phyloP scores from a whole-genome alignment of 2,797 vertebrate genomes.

The Myotis vivesi region DNA sequence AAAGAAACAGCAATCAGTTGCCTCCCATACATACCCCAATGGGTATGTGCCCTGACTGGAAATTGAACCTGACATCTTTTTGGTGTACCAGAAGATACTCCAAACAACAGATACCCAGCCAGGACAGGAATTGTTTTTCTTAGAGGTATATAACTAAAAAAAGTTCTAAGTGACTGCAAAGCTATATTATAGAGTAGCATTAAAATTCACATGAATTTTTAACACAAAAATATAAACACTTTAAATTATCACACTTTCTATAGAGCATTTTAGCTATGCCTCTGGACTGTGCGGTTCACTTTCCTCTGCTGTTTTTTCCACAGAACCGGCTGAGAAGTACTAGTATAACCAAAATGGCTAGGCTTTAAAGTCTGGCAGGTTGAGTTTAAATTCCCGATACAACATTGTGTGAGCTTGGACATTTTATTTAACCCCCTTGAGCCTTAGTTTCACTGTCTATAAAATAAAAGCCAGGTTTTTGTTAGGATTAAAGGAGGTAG shows the following conservation, averaged over 20 bases:
- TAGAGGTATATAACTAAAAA: not conserved
- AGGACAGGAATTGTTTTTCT: not conserved
- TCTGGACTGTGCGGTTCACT: not conserved
- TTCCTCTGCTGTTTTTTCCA: not conserved
- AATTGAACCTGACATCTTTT: not conserved
- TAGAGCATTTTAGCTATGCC: not conserved
- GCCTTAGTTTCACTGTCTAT: not conserved
- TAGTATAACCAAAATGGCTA: not conserved
- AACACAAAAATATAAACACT: not conserved
- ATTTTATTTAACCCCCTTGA: conserved; percentile 21
- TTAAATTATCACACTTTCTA: not conserved
- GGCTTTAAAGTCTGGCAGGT: not conserved
- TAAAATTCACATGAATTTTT: not conserved
- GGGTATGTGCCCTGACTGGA: not conserved
- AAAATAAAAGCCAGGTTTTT: not conserved
- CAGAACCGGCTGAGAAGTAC: not conserved
- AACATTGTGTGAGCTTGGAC: not conserved
- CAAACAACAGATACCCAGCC: not conserved
- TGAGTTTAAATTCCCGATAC: not conserved
- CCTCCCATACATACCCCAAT: not conserved
- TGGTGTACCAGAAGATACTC: not conserved
- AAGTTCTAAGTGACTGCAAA: not conserved
- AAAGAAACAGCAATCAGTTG: not conserved
- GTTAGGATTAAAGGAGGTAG: not conserved
- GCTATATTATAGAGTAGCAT: not conserved